Base-by-base conservation (phyloP, 30 jellyfish, hydroid and myxozoan genomes). In the Morbakka virulenta region DNA sequence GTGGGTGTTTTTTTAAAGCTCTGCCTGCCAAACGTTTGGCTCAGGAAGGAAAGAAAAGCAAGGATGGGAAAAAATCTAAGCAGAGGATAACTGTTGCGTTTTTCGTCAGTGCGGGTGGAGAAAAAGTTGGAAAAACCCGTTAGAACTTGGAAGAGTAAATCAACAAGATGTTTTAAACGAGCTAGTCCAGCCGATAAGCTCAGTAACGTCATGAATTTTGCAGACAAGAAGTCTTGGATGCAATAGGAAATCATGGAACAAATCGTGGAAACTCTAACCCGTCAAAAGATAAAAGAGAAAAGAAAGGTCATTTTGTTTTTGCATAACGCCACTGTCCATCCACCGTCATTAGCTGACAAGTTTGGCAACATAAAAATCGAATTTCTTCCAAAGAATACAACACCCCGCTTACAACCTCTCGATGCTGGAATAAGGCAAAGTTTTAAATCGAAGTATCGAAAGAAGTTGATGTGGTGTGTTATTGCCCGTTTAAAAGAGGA, bases 191-290 rank as follows among this genome's bases (percentile, higher is more conserved):
- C 66, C 34, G 87, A 53, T 24, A 61, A 21, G 32, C 84, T 57
- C 11, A 36, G 67, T 25, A 68, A 68, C 30, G 32, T 68, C 71
- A 29, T 28, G 72, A 28, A 68, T 28, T 61, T 68, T 31, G 72
- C 81, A 68, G 24, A 68, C 77, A 33, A 31, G 33, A 72, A 72
- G 35, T 41, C 80, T 17, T 75, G 85, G 87, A 75, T 75, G 85
- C 83, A 52, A 35, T 30, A 51, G 30, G 1, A 75, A 28, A 35
- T 17, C 1, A 75, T 75, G 84, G 85, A 75, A 49, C 52, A 51
- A 3, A 28, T 75, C 34, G 67, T 75, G 4, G 70, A 51, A 22
- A 52, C 31, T 20, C 84, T 75, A 17, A 57, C 32, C 84, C 66
- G 67, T n/a, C 31, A 75, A 35, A 57, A 51, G 84, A 27, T 32